Evolutionary conservation across 2,888 invertebrate genomes (phyloP), one percentile per base, ranked within the genome.

Genomic region (Pachydiplax longipennis): DNA sequence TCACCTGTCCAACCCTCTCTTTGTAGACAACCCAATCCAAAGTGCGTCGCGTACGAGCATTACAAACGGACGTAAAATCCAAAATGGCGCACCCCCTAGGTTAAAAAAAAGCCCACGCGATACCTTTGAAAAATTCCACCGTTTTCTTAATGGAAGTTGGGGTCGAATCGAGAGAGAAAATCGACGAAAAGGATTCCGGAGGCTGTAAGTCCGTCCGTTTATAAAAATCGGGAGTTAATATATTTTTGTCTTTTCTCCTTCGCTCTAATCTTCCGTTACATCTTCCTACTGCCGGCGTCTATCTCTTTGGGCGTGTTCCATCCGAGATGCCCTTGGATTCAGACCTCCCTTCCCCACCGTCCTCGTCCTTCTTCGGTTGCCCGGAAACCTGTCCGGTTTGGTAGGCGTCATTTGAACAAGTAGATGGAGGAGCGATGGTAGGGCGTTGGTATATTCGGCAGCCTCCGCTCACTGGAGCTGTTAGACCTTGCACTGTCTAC

Each of bases 261-360:
- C 61, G n/a, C 61, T 31, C 48, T 37, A 35, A 61, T 61, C 87
- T 87, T 37, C 35, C 25, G 37, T 87, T 37, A 35, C 87, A 58
- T 61, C 40, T 37, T 44, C 82, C 48, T 48, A n/a, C 44, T 25
- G 22, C 81, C 40, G 25, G 44, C 48, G 18, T 58, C 58, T 35
- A 44, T 53, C 87, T 37, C 87, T 61, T 87, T 87, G 87, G 87
- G 87, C 87, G 87, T 87, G 87, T 87, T 87, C 87, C 87, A 87
- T 87, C 58, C 87, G 35, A 61, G 83, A 83, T 83, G 83, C 83
- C 83, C 83, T 83, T 83, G 82, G 82, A 82, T 44, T 82, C 82
- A 25, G 18, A 25, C 61, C 31, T 22, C 87, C 61, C 61, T 61
- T 61, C 18, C 61, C 61, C 18, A 61, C 73, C 73, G 25, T 48